phyloP scores from a whole-genome alignment of 1,140 invertebrate genomes.

The Scylla paramamosain region DNA sequence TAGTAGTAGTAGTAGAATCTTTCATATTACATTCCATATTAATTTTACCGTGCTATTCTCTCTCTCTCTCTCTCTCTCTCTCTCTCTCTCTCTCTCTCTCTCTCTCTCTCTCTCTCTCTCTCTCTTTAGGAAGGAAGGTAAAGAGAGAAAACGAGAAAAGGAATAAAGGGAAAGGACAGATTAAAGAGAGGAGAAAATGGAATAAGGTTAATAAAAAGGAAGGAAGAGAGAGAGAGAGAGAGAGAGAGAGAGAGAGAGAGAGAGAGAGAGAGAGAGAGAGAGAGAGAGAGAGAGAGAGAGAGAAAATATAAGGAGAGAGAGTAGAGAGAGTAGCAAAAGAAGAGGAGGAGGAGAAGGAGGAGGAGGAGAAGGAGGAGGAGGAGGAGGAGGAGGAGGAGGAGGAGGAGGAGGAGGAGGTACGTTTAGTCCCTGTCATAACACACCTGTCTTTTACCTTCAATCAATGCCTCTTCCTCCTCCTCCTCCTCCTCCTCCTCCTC shows the following conservation, averaged over 20 bases:
- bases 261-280: background rate
- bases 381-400: background rate
- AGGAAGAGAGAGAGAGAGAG: background rate
- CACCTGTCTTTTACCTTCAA: slow-evolving; percentile 3
- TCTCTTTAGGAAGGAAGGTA: background rate
- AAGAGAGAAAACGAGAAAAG: background rate
- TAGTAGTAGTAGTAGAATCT: too few species aligned
- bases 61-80: background rate
- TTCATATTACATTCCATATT: background rate
- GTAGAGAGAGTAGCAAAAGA: too few species aligned
- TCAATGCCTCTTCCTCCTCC: background rate
- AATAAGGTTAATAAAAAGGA: background rate
- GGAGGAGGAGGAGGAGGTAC: background rate
- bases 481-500: too few species aligned
- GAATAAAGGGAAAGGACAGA: background rate
- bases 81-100: background rate
- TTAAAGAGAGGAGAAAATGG: background rate
- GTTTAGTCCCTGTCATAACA: background rate
- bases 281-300: background rate
- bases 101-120: slow-evolving; percentile 9
- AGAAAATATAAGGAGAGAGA: background rate
- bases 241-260: slow-evolving; percentile 17
- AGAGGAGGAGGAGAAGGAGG: background rate
- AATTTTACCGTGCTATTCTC: background rate
- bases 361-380: background rate